Evolutionary conservation across 2,888 invertebrate species (phyloP).

Genomic region (Apamea crenata): DNA sequence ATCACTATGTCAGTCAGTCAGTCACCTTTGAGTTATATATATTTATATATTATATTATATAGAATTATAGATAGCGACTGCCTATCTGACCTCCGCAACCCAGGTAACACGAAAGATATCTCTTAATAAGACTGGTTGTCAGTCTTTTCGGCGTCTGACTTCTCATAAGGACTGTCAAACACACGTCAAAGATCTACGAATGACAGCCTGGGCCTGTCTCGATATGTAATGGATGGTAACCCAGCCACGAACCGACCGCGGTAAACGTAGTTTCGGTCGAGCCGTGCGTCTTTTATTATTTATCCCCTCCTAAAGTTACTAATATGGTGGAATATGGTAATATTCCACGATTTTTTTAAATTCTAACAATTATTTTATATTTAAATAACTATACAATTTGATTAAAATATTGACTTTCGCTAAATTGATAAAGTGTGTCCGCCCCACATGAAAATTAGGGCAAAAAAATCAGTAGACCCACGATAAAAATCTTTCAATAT

Average conservation of each 20-base stretch:
- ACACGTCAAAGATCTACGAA: background rate
- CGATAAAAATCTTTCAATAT: slow-evolving; percentile 16
- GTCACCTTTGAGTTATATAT: too few relatives aligned
- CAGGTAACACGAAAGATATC: background rate
- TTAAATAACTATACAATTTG: background rate
- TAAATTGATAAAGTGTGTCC: background rate
- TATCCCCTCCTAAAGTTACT: background rate
- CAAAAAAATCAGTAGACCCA: background rate
- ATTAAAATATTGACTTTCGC: too few relatives aligned
- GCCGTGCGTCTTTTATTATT: background rate
- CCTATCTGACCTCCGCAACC: background rate
- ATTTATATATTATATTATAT: too few relatives aligned
- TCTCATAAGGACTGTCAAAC: background rate
- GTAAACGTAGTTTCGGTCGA: background rate
- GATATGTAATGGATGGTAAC: background rate
- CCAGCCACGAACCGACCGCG: background rate
- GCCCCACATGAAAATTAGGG: background rate
- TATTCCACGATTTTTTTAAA: background rate
- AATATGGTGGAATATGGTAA: background rate
- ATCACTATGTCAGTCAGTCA: too few relatives aligned
- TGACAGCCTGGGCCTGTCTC: background rate
- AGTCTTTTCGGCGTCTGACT: background rate
- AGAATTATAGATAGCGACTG: too few relatives aligned
- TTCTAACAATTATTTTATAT: background rate
- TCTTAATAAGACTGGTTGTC: background rate